A percentile compares a stretch with the other conserved stretches of the same genome.
phyloP scores from a whole-genome alignment of 2,888 invertebrate species.

The Latrodectus hesperus region DNA sequence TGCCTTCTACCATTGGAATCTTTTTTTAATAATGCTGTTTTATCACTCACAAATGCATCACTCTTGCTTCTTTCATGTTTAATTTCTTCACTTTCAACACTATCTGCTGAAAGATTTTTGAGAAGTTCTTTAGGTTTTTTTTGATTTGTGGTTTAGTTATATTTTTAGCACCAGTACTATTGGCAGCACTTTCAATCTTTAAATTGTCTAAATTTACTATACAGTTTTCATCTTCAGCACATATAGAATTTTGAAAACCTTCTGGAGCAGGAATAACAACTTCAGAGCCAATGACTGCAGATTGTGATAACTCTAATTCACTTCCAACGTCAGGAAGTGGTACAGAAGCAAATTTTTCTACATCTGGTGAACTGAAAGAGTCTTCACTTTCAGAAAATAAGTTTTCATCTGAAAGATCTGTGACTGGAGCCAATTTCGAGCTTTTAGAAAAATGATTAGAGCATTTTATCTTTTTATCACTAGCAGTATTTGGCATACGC shows the following conservation, averaged over 20 bases:
- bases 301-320: conserved; percentile 61
- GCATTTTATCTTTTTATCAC: conserved; percentile 48
- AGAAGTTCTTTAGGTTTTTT: conserved; percentile 27
- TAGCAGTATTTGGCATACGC: conserved; percentile 23
- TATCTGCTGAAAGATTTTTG: conserved; percentile 33
- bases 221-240: conserved; percentile 60
- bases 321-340: conserved; percentile 33
- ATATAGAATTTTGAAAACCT: conserved; percentile 61
- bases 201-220: conserved; percentile 34
- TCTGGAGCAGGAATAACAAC: conserved; percentile 65
- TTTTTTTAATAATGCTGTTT: conserved; percentile 48
- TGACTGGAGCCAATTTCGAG: conserved; percentile 57
- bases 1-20: conserved; percentile 90
- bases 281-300: conserved; percentile 44
- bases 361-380: conserved; percentile 57
- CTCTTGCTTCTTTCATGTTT: conserved; percentile 66
- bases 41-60: conserved; percentile 61
- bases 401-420: conserved; percentile 62
- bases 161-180: conserved; percentile 46
- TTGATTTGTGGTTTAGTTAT: conserved; percentile 39
- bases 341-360: conserved; percentile 43
- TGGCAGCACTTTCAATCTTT: conserved; percentile 35
- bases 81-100: conserved; percentile 40
- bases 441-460: conserved; percentile 37
- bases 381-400: conserved; percentile 60